Evolutionary conservation across 2,888 invertebrate species (phyloP).

Genomic region (Leptogaster cylindrica): DNA sequence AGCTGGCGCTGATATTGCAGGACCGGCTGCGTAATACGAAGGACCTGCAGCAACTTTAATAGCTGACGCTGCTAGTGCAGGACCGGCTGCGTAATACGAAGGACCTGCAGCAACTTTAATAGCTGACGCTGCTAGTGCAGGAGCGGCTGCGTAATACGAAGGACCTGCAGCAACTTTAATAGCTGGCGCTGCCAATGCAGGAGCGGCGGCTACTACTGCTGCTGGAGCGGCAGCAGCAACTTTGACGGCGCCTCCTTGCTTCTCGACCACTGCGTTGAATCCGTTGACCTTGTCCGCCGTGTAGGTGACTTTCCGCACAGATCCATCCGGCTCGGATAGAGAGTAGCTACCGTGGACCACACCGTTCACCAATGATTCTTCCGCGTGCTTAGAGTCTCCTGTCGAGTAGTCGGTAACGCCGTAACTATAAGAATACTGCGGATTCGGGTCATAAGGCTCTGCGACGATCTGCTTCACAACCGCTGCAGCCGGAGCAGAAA

Average conservation of each 20-base stretch:
- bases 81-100: conserved; percentile 41
- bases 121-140: conserved; percentile 52
- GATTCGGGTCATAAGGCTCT: conserved; percentile 59
- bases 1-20: conserved; percentile 48
- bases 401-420: conserved; percentile 72
- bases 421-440: conserved; percentile 73
- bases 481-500: conserved; percentile 53
- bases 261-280: conserved; percentile 72
- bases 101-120: conserved; percentile 46
- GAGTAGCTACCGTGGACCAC: conserved; percentile 72
- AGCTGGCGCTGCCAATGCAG: conserved; percentile 48
- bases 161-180: conserved; percentile 41
- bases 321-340: conserved; percentile 70
- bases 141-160: conserved; percentile 44
- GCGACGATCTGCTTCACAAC: conserved; percentile 48
- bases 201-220: background rate
- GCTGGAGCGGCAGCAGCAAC: conserved; percentile 25
- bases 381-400: conserved; percentile 66
- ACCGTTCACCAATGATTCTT: conserved; percentile 67
- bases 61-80: conserved; percentile 40
- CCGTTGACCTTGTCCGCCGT: conserved; percentile 72
- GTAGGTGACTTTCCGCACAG: conserved; percentile 69
- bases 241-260: conserved; percentile 55
- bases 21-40: conserved; percentile 41
- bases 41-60: conserved; percentile 14